Percentiles rank a stretch among this genome's conserved stretches.
Evolutionary conservation across 2,888 invertebrate genomes (phyloP).

Genomic region (Apeira syringaria): DNA sequence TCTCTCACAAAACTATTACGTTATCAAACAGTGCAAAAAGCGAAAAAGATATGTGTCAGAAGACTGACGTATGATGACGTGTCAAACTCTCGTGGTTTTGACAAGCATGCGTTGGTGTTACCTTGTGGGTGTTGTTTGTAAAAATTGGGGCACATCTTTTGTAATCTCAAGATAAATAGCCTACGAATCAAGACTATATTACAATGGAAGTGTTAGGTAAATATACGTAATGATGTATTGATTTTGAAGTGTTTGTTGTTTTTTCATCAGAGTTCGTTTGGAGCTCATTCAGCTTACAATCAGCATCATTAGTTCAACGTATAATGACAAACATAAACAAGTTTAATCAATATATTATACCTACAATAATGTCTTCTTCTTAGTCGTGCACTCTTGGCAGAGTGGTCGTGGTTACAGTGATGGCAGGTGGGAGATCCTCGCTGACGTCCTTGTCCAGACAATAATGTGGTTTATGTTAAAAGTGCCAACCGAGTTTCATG

Average conservation of each 20-base stretch:
- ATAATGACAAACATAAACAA: too few species aligned
- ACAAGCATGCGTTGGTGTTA: constrained; percentile 21
- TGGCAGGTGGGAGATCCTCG: too few species aligned
- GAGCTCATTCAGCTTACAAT: neutral
- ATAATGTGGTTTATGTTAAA: too few species aligned
- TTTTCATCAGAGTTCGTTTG: constrained; percentile 1
- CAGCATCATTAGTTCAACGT: constrained; percentile 1
- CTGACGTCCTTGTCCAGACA: too few species aligned
- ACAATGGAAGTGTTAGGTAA: constrained; percentile 15
- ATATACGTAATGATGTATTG: constrained; percentile 25
- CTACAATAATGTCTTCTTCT: too few species aligned
- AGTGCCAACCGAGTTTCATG: too few species aligned
- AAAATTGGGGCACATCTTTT: constrained; percentile 20
- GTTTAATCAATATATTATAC: too few species aligned
- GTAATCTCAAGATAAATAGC: constrained; percentile 18
- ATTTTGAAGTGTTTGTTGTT: constrained; percentile 6
- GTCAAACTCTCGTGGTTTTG: constrained; percentile 43
- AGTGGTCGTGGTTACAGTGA: too few species aligned
- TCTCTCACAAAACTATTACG: too few species aligned
- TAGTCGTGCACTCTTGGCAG: too few species aligned
- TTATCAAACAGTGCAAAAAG: neutral
- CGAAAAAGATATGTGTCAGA: constrained; percentile 38
- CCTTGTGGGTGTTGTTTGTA: constrained; percentile 15
- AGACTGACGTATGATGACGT: constrained; percentile 47
- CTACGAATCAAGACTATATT: constrained; percentile 5